Evolutionary conservation across 2,797 vertebrate genomes (phyloP), one percentile per base, ranked within the genome.

Genomic region (Spinus pinus): DNA sequence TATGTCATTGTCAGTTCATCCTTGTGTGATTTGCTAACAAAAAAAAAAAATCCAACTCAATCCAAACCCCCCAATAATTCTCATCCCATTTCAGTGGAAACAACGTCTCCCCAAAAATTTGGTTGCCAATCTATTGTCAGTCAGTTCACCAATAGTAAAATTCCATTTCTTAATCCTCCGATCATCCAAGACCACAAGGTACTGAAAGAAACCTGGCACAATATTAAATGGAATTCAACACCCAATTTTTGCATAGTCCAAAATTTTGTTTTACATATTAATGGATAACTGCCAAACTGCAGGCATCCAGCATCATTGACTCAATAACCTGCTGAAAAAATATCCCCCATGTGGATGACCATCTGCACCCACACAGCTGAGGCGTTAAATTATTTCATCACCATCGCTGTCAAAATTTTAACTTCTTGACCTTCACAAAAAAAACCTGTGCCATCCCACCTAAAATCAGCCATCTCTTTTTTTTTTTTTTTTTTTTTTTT

Each of bases 351-450:
- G 94, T 93, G 85, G 95, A 93, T 91, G 94, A 92, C 96, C 95
- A 97, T 97, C 94, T 97, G 96, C 89, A 94, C 82, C 85, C 95
- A 96, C 85, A 77, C 91, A 96, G 85, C 85, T 95, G 94, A 95
- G 70, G 66, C 41, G 0, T 91, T 97, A 95, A 96, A 96, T 96
- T 96, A 96, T 96, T 96, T 96, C 80, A 96, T 96, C 95, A 96
- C 56, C 0, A 0, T 65, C 21, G 42, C 94, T 96, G 95, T 97
- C 96, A 95, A 93, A 93, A 94, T 86, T 90, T 95, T 94, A 91
- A 90, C 92, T 96, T 96, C 91, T 72, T 96, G 94, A 96, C 95
- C 95, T 95, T 91, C 86, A 79, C 41, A 70, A 90, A 92, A 85
- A 91, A 91, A 94, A 81, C 17, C 24, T 61, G 14, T 41, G 14